These are phyloP conservation scores for Mesorhabditis spiculigera DNA, from an alignment of 2,888 invertebrate genomes.

Conservation along the genomic window DNA sequence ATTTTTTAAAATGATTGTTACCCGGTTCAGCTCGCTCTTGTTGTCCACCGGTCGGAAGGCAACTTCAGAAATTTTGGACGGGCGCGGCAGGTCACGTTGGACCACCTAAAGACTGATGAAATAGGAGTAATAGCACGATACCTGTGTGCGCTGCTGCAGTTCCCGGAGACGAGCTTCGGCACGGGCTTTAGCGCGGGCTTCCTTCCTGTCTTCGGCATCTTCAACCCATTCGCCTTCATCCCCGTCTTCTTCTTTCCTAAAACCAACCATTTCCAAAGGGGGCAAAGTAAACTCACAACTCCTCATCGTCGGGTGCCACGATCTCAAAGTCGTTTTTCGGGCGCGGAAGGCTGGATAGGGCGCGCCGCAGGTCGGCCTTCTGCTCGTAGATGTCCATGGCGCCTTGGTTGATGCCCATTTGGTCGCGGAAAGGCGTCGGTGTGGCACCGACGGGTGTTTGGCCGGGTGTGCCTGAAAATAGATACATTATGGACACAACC, in stretches of 20 bases:
- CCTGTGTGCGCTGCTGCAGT: constrained; percentile 43
- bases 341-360: constrained; percentile 77
- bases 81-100: constrained; percentile 49
- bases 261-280: background rate
- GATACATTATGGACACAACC: constrained; percentile 2
- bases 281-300: constrained; percentile 6
- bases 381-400: constrained; percentile 64
- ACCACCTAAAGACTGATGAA: constrained; percentile 58
- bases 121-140: constrained; percentile 54
- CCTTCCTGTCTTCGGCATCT: constrained; percentile 54
- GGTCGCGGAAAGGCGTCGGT: constrained; percentile 81
- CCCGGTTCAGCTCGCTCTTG: constrained; percentile 35
- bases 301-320: constrained; percentile 80
- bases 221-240: constrained; percentile 46
- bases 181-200: constrained; percentile 56
- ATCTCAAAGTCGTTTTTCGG: constrained; percentile 96
- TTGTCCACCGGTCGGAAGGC: constrained; percentile 36
- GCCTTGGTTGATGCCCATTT: constrained; percentile 88
- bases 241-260: constrained; percentile 7
- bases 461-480: constrained; percentile 8
- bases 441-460: constrained; percentile 54
- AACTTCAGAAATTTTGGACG: constrained; percentile 44
- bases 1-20: constrained; percentile 15
- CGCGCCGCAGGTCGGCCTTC: constrained; percentile 69
- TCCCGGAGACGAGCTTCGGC: constrained; percentile 52